phyloP scores from a whole-genome alignment of 1,140 invertebrate species.

The Gonatopus flavifemur region DNA sequence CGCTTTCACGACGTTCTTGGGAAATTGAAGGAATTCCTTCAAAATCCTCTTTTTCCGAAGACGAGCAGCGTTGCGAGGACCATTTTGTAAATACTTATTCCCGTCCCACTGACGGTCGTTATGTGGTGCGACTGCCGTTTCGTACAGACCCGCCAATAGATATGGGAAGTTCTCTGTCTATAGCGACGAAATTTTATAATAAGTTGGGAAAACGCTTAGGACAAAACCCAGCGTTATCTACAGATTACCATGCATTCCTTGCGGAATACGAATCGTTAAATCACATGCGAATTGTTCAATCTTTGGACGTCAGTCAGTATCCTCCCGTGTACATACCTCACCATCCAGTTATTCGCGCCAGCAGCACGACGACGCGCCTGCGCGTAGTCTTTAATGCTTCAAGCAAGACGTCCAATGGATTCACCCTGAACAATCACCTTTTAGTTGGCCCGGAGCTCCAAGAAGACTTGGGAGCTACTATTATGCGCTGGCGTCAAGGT shows the following conservation, averaged over 20 bases:
- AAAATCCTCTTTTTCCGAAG: not conserved
- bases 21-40: constrained; percentile 29
- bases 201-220: constrained; percentile 14
- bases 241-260: constrained; percentile 29
- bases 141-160: not conserved
- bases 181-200: constrained; percentile 1
- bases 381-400: constrained; percentile 24
- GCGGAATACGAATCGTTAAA: constrained; percentile 21
- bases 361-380: not conserved
- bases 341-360: constrained; percentile 1
- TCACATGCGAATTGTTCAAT: constrained; percentile 25
- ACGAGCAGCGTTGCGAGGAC: not conserved
- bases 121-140: constrained; percentile 7
- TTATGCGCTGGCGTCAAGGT: constrained; percentile 30
- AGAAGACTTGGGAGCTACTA: constrained; percentile 5
- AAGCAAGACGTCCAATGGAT: not conserved
- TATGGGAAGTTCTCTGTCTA: not conserved
- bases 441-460: constrained; percentile 11
- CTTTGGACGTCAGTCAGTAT: not conserved
- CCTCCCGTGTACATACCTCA: constrained; percentile 18
- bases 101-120: constrained; percentile 6
- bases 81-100: constrained; percentile 3
- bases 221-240: constrained; percentile 12
- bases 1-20: constrained; percentile 28
- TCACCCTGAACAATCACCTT: constrained; percentile 10